Evolutionary conservation across 2,888 invertebrate species (phyloP).

Genomic region (Xylota segnis): DNA sequence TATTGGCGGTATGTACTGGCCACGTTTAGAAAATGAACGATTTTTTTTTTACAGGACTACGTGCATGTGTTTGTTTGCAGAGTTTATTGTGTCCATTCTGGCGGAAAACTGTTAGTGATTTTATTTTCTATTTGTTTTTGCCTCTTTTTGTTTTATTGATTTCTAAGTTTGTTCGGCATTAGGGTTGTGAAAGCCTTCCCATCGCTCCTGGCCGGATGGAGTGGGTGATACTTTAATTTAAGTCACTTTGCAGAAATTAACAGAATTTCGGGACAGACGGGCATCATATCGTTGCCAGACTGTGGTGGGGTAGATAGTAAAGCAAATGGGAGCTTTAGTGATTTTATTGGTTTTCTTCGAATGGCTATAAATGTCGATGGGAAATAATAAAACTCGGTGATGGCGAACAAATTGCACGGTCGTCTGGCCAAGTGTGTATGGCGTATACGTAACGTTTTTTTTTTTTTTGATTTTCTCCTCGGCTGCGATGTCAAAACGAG

Average conservation of each 20-base stretch:
- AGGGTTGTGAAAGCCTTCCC: neutral
- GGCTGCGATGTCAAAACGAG: slow-evolving; percentile 22
- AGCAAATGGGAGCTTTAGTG: slow-evolving; percentile 18
- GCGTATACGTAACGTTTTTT: slow-evolving; percentile 65
- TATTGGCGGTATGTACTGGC: neutral
- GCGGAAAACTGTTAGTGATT: slow-evolving; percentile 42
- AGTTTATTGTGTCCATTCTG: slow-evolving; percentile 38
- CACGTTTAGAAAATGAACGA: slow-evolving; percentile 23
- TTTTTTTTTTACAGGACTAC: neutral
- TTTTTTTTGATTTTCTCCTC: neutral
- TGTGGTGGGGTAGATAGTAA: neutral
- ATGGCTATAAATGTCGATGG: slow-evolving; percentile 55
- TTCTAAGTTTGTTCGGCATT: slow-evolving; percentile 3
- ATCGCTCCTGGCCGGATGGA: neutral
- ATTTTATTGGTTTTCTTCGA: slow-evolving; percentile 52
- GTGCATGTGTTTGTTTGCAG: slow-evolving; percentile 12
- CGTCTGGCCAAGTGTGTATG: slow-evolving; percentile 33
- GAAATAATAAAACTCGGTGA: slow-evolving; percentile 63
- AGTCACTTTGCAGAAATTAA: slow-evolving; percentile 47
- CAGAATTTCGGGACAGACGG: slow-evolving; percentile 22
- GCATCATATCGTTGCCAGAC: neutral
- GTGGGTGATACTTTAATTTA: slow-evolving; percentile 39
- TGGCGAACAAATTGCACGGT: slow-evolving; percentile 33
- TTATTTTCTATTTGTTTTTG: slow-evolving; percentile 33
- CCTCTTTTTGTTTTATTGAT: slow-evolving; percentile 42